A percentile compares a stretch with the other conserved stretches of the same genome.
Evolutionary conservation across 2,888 invertebrate species (phyloP).

Genomic region (Rhogogaster chlorosoma): DNA sequence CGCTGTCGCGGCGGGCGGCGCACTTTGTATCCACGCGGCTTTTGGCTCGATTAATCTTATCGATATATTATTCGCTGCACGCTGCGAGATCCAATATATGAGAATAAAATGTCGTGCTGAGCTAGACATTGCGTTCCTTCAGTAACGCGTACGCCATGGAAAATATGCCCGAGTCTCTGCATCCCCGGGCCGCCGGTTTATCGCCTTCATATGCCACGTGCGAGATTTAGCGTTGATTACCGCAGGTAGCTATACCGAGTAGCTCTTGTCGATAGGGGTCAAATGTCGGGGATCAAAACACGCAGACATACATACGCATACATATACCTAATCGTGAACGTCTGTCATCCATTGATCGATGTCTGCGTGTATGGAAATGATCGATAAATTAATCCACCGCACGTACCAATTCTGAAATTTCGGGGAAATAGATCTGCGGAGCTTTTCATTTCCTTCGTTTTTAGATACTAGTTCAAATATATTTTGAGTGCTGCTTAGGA

Average conservation of each 20-base stretch:
- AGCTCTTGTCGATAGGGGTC: constrained; percentile 44
- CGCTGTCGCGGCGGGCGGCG: constrained; percentile 75
- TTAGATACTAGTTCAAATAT: too few species aligned
- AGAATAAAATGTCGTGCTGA: constrained; percentile 71
- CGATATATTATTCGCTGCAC: constrained; percentile 65
- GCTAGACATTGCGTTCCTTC: constrained; percentile 49
- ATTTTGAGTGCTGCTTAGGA: not conserved
- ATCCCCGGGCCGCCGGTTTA: not conserved
- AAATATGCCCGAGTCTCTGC: not conserved
- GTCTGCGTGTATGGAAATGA: not conserved
- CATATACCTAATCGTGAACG: constrained; percentile 19
- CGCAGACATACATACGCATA: not conserved
- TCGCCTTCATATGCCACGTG: constrained; percentile 28
- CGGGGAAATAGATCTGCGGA: not conserved
- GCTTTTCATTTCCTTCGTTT: not conserved
- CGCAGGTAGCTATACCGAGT: constrained; percentile 35
- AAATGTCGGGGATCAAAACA: constrained; percentile 38
- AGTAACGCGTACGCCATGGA: not conserved
- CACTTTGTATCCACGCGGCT: constrained; percentile 77
- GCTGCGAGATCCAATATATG: constrained; percentile 50
- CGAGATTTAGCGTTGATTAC: constrained; percentile 47
- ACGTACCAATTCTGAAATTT: not conserved
- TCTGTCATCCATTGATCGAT: constrained; percentile 23
- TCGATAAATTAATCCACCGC: not conserved
- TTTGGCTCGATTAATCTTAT: constrained; percentile 77